Base-by-base conservation (phyloP, 2,113 vertebrate species). In the Atractosteus spatula region DNA sequence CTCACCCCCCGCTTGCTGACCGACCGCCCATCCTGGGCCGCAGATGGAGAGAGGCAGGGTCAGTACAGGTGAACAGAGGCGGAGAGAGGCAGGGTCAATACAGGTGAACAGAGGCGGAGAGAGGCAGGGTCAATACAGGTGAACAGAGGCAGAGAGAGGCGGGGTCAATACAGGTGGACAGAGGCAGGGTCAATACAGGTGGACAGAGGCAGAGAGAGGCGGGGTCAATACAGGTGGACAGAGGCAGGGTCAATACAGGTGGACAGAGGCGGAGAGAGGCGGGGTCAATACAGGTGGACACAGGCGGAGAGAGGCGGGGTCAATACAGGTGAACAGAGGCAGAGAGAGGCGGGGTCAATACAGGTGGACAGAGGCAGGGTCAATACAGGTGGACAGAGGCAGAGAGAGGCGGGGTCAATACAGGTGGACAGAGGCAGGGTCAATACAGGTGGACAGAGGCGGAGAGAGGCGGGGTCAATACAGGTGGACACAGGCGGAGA, bases 1-100 rank as follows among this genome's bases (percentile, higher is more conserved):
- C 96, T 97, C 76, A 97, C 96, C 0, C 96, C 96, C 0, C 96
- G 86, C 76, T 98, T 98, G 82, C 96, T 97, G 84, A 96, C 66
- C 0, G 96, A 97, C 16, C 95, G 90, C 0, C 96, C 96, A 0
- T 89, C 93, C 96, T 97, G 69, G 13, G 41, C 47, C 65, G 43
- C 42, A 29, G 29, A 29, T 29, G 2, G 29, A 29, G 29, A 29
- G 29, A 29, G 29, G 29, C 29, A 2, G 29, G 29, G 29, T 29
- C 29, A 29, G 29, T 29, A 29, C 29, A 29, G 29, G 29, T 29
- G 29, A 2, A 29, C 29, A 29, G 1, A 29, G 29, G 29, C 1
- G 29, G 29, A 29, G 29, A 29, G 29, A 29, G 29, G 29, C 6
- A 2, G 8, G 62, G 11, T 12, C 44, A 41, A 42, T 51, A 10